These are phyloP conservation scores for Penaeus chinensis DNA, from an alignment of 1,140 invertebrate species.

Conservation along the genomic window DNA sequence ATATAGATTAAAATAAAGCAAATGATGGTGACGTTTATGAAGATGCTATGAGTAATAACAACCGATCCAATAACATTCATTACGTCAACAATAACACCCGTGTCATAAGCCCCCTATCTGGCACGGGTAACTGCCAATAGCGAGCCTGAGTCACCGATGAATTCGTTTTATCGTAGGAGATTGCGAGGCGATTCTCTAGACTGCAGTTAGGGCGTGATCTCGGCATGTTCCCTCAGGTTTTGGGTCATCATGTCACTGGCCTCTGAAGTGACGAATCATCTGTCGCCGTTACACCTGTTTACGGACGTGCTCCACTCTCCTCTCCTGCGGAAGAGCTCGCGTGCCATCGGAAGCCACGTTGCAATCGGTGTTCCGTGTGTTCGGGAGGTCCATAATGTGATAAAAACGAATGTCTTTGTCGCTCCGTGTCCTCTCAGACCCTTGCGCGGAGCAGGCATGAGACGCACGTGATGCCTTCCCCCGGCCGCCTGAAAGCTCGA, in stretches of 20 bases:
- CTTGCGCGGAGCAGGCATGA: conserved; percentile 60
- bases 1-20: no score
- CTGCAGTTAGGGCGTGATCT: neutral
- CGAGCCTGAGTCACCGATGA: no score
- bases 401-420: conserved; percentile 55
- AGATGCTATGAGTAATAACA: no score
- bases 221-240: neutral
- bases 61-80: no score
- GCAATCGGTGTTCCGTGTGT: neutral
- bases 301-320: neutral
- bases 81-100: no score
- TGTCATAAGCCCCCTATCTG: no score
- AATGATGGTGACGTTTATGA: no score
- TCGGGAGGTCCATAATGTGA: neutral
- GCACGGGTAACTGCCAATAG: no score
- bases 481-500: neutral
- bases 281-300: neutral
- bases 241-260: conserved; percentile 4
- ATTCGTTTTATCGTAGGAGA: neutral
- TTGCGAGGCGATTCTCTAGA: neutral
- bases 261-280: neutral
- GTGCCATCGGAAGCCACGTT: neutral
- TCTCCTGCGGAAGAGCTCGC: no score
- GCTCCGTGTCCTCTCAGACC: conserved; percentile 41
- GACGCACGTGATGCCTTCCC: conserved; percentile 57